Base-by-base conservation (phyloP, 2,113 vertebrate species). In the Cephalopholis sonnerati region DNA sequence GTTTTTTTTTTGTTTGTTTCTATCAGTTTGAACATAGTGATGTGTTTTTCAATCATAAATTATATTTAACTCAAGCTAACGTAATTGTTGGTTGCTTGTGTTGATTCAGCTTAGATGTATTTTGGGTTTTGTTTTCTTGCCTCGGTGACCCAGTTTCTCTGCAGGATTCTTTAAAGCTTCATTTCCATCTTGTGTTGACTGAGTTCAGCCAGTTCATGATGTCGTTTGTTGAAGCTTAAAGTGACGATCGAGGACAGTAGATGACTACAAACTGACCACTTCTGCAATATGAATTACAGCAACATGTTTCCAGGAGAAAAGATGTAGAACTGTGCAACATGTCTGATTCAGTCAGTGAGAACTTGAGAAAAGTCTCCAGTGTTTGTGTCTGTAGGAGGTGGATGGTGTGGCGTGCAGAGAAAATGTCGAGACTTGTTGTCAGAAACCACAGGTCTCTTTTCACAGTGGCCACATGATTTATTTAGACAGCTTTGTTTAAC, bases 401-500 rank as follows among this genome's bases (percentile, higher is more conserved):
- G 5, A 44, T 2, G 7, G 24, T 13, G 10, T 65, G 2, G 10
- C 20, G 7, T 41, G 50, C 7, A 17, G 10, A 44, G 39, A 59
- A 27, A 15, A 54, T 44, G 3, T 57, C 11, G 53, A n/a, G 16
- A n/a, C 1, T 7, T 66, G 32, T 36, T 36, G 32, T 36, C 32
- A 36, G 32, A 57, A 53, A 50, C 20, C 50, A 32, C 27, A 55
- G 9, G 15, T 9, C 6, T 41, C 18, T 62, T 48, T 17, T 58
- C 29, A 48, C 51, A 7, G 27, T 8, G 29, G 11, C 57, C 64
- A 53, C 5, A 71, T 41, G 51, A 55, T 76, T n/a, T 50, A 32
- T 81, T 27, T 41, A 4, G 36, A 27, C 82, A 85, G 69, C 79
- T 87, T 75, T 77, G 62, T 84, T 81, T 72, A 3, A 62, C 5